Evolutionary conservation across 2,888 invertebrate species (phyloP).

Genomic region (Agrilus cyanescens): DNA sequence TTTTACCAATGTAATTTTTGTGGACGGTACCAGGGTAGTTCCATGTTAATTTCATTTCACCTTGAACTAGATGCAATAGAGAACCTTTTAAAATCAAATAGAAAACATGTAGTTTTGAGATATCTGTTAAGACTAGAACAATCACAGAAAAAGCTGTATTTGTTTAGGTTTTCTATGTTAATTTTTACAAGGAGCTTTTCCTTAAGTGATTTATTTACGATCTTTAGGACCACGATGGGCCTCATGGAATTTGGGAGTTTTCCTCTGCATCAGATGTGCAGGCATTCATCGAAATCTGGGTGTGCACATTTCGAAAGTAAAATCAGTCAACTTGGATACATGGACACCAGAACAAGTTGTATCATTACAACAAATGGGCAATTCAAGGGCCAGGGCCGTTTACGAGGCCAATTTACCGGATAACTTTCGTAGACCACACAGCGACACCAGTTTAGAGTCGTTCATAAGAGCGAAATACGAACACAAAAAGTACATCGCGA

Average conservation of each 20-base stretch:
- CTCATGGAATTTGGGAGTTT: conserved; percentile 97
- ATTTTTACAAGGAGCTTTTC: too few species aligned
- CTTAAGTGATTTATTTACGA: too few species aligned
- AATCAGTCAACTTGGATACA: conserved; percentile 93
- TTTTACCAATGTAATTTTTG: too few species aligned
- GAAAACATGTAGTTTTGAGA: too few species aligned
- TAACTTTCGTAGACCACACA: conserved; percentile 89
- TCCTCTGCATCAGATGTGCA: conserved; percentile 96
- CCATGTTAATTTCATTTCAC: too few species aligned
- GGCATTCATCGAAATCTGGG: conserved; percentile 98
- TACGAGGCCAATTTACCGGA: conserved; percentile 96
- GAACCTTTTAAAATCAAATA: too few species aligned
- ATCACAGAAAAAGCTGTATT: too few species aligned
- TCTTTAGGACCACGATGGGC: conserved; percentile 93
- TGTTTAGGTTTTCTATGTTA: too few species aligned
- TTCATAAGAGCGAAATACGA: conserved; percentile 98
- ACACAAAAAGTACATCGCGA: conserved; percentile 96
- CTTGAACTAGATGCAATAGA: too few species aligned
- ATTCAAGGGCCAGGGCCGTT: conserved; percentile 89
- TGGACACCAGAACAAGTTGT: conserved; percentile 94
- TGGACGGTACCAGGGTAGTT: too few species aligned
- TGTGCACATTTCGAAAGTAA: conserved; percentile 97
- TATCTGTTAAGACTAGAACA: too few species aligned
- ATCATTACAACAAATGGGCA: conserved; percentile 94
- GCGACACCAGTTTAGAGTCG: conserved; percentile 83